Percentiles rank a stretch among this genome's conserved stretches.
Conservation (phyloP, 2,888 invertebrate genomes). For the Elysia crispata region DNA sequence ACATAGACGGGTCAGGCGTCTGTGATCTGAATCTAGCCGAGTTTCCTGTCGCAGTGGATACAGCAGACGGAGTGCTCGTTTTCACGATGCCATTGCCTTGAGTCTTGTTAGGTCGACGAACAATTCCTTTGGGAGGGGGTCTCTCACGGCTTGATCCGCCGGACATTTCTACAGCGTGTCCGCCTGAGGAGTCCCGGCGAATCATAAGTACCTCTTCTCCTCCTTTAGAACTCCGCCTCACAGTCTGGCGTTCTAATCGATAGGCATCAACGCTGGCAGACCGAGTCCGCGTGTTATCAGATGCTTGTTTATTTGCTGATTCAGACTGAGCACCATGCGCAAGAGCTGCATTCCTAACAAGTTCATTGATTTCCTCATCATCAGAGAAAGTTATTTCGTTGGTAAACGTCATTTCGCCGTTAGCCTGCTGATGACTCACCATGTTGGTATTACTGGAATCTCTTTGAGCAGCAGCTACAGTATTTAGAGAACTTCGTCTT, state of each 20-base stretch:
- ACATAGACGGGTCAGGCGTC: slow-evolving; percentile 47
- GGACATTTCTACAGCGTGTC: slow-evolving; percentile 49
- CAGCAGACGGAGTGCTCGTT: not conserved
- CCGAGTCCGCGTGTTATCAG: not conserved
- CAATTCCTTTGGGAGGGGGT: slow-evolving; percentile 13
- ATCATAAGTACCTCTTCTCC: slow-evolving; percentile 49
- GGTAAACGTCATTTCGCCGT: slow-evolving; percentile 32
- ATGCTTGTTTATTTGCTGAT: not conserved
- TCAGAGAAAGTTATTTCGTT: slow-evolving; percentile 44
- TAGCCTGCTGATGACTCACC: slow-evolving; percentile 19
- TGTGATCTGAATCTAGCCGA: slow-evolving; percentile 38
- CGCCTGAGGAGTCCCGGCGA: slow-evolving; percentile 51
- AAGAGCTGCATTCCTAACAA: slow-evolving; percentile 36
- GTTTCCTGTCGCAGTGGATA: not conserved
- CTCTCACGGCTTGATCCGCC: not conserved
- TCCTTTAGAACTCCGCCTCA: slow-evolving; percentile 5
- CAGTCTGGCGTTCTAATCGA: slow-evolving; percentile 32
- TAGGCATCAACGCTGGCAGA: slow-evolving; percentile 43
- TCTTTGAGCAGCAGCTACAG: not conserved
- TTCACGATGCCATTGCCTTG: not conserved
- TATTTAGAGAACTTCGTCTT: slow-evolving; percentile 39
- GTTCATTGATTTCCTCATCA: slow-evolving; percentile 47
- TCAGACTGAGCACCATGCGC: not conserved
- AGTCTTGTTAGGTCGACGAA: not conserved
- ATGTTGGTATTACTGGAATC: slow-evolving; percentile 6